Percentiles rank a stretch among this genome's conserved stretches.
phyloP scores from a whole-genome alignment of 92 coral and sea anemone genomes.

The Paragorgia papillata region DNA sequence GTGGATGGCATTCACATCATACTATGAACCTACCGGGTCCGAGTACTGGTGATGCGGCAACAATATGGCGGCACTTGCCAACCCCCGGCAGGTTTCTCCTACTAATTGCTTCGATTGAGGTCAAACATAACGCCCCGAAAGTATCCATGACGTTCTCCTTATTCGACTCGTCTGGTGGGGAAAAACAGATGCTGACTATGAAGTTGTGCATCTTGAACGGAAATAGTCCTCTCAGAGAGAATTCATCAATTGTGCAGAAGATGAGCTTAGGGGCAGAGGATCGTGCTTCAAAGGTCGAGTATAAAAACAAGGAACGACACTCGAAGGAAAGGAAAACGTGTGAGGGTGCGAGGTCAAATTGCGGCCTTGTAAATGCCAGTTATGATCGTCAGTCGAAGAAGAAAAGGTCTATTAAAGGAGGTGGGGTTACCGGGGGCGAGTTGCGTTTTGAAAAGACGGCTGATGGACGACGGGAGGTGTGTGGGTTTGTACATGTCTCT shows the following conservation, averaged over 20 bases:
- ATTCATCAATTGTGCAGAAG: background rate
- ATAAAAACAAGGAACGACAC: too few relatives aligned
- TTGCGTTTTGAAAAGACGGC: too few relatives aligned
- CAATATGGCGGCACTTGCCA: slow-evolving; percentile 73
- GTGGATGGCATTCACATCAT: slow-evolving; percentile 96
- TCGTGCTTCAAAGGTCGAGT: background rate
- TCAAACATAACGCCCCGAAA: background rate
- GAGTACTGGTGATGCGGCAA: slow-evolving; percentile 71
- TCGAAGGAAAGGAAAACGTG: background rate
- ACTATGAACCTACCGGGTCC: slow-evolving; percentile 70
- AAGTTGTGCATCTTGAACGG: slow-evolving; percentile 16
- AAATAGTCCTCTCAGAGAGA: slow-evolving; percentile 15
- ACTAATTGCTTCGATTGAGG: slow-evolving; percentile 69
- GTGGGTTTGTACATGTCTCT: too few relatives aligned
- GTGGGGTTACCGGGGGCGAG: too few relatives aligned
- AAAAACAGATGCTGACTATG: background rate
- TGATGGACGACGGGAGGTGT: too few relatives aligned
- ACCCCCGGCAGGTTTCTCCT: slow-evolving; percentile 69
- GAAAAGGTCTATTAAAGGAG: too few relatives aligned
- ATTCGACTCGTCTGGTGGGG: slow-evolving; percentile 14
- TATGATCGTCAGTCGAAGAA: too few relatives aligned
- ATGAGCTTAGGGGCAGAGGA: background rate
- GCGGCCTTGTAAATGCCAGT: too few relatives aligned
- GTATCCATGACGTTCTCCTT: slow-evolving; percentile 15
- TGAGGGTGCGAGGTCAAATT: background rate